A percentile compares a stretch with the other conserved stretches of the same genome.
These are phyloP conservation scores for Lypha dubia DNA, from an alignment of 2,888 invertebrate species.

Conservation along the genomic window DNA sequence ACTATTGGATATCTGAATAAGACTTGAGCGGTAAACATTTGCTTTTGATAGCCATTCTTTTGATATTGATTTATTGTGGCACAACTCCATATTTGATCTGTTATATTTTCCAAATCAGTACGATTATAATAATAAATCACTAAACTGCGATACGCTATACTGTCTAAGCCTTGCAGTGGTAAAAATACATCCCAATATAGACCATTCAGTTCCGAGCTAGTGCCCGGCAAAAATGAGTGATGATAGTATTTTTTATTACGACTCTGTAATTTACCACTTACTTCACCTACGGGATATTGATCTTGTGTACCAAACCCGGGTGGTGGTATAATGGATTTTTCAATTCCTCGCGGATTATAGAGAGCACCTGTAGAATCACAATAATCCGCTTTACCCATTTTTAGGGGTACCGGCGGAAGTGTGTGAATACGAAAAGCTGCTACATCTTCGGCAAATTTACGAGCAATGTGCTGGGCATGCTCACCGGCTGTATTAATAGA, in stretches of 20 bases:
- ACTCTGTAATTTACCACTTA: slow-evolving; percentile 92
- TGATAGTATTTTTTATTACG: slow-evolving; percentile 88
- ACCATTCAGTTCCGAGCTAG: slow-evolving; percentile 89
- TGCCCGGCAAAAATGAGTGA: slow-evolving; percentile 87
- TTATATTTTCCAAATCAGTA: slow-evolving; percentile 78
- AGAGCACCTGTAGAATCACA: slow-evolving; percentile 90
- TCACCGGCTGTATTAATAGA: slow-evolving; percentile 87
- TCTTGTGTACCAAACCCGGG: slow-evolving; percentile 90
- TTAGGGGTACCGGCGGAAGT: slow-evolving; percentile 87
- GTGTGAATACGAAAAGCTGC: slow-evolving; percentile 89
- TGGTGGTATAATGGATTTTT: slow-evolving; percentile 86
- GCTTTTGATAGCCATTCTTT: slow-evolving; percentile 87
- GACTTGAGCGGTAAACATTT: slow-evolving; percentile 91
- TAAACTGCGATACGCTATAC: slow-evolving; percentile 91
- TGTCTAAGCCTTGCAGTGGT: slow-evolving; percentile 91
- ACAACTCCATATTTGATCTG: slow-evolving; percentile 84
- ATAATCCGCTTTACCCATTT: slow-evolving; percentile 83
- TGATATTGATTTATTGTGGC: slow-evolving; percentile 87
- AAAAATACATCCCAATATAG: slow-evolving; percentile 93
- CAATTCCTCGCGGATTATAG: slow-evolving; percentile 89
- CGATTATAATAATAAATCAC: slow-evolving; percentile 80
- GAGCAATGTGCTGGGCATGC: slow-evolving; percentile 87
- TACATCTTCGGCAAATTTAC: slow-evolving; percentile 90
- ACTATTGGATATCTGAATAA: slow-evolving; percentile 94
- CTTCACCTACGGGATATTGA: slow-evolving; percentile 94